These are phyloP conservation scores for Ifrita kowaldi DNA, from an alignment of 2,113 vertebrate genomes.

Conservation along the genomic window DNA sequence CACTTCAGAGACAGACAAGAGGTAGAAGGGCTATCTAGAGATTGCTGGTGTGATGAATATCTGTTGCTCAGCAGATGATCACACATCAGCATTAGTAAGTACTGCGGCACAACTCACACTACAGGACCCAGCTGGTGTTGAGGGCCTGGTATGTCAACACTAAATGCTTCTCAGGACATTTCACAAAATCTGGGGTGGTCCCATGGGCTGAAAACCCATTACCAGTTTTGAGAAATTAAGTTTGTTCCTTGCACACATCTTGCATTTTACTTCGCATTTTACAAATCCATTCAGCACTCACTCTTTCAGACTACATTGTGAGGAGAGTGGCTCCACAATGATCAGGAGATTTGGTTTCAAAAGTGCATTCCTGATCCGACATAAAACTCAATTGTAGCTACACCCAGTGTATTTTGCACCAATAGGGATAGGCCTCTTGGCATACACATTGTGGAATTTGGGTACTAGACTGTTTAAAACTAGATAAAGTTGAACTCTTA, in stretches of 20 bases:
- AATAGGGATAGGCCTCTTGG: background rate
- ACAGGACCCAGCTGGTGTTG: background rate
- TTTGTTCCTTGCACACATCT: background rate
- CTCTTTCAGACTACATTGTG: background rate
- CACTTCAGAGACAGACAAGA: background rate
- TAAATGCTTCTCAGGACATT: background rate
- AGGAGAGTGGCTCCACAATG: background rate
- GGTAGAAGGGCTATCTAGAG: background rate
- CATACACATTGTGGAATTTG: background rate
- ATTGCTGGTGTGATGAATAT: background rate
- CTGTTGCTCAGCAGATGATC: background rate
- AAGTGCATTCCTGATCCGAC: background rate
- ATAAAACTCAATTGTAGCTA: background rate
- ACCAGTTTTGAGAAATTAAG: background rate
- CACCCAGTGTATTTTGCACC: background rate
- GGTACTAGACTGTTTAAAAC: background rate
- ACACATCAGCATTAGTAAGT: background rate
- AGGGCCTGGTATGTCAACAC: background rate
- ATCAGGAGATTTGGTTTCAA: background rate
- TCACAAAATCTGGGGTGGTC: background rate
- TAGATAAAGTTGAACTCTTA: background rate
- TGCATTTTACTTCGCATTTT: background rate
- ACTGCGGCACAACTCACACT: background rate
- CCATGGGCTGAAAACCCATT: background rate
- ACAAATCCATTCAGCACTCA: background rate